Conservation (phyloP, 2,113 vertebrate species). For the Forbesichthys papilliferus region DNA sequence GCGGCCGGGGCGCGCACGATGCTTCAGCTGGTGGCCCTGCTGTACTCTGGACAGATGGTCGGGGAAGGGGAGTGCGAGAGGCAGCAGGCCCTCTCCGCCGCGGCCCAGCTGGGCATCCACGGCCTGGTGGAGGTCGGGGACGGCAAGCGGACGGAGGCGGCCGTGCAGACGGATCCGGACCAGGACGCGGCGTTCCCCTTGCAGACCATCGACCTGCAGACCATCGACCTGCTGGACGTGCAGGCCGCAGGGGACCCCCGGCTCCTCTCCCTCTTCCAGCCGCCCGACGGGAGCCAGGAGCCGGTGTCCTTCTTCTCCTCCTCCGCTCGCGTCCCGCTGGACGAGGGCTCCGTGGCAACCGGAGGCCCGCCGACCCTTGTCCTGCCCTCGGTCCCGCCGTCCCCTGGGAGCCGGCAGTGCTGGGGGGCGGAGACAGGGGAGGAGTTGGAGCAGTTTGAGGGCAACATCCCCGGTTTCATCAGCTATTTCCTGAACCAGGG, state of each 20-base stretch:
- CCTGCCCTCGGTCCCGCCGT: conserved; percentile 5
- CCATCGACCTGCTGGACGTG: conserved; percentile 37
- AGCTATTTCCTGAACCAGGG: conserved; percentile 61
- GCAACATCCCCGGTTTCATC: conserved; percentile 74
- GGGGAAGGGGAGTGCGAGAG: conserved; percentile 77
- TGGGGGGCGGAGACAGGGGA: conserved; percentile 3
- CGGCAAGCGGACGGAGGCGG: conserved; percentile 14
- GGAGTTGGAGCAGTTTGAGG: conserved; percentile 57
- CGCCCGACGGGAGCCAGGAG: conserved; percentile 17
- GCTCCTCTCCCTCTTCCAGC: conserved; percentile 34
- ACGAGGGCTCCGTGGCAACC: conserved; percentile 8
- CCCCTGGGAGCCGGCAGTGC: neutral
- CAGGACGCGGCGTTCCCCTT: conserved; percentile 9
- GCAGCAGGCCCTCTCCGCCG: conserved; percentile 81
- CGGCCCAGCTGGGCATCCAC: conserved; percentile 79
- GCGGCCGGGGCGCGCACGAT: conserved; percentile 71
- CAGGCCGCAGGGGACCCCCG: conserved; percentile 23
- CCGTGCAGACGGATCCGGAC: conserved; percentile 55
- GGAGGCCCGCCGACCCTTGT: neutral
- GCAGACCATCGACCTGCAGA: conserved; percentile 49
- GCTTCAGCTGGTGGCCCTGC: conserved; percentile 80
- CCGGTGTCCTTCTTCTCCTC: neutral
- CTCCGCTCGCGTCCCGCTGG: neutral
- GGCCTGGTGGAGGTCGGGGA: conserved; percentile 72
- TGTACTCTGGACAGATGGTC: conserved; percentile 86